Base-by-base conservation (phyloP, 2,113 vertebrate genomes). In the Notarius lentiginosus region DNA sequence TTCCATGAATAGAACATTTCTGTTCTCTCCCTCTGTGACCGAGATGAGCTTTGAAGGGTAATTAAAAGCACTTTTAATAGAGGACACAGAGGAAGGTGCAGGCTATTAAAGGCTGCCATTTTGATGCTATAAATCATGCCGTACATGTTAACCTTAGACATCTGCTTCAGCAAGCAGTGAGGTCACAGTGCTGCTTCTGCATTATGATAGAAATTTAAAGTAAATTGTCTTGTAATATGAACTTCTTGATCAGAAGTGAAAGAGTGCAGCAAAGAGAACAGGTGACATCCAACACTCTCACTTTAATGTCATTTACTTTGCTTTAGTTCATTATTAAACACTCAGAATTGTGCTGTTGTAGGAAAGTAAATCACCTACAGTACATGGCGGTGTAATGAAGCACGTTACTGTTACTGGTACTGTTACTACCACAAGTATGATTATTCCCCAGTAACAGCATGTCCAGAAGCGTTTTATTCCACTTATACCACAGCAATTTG, bases 71-170 rank as follows among this genome's bases (percentile, higher is more conserved):
- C 24, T n/a, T 79, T 53, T 56, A 55, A 79, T 79, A 79, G 51
- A 79, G 75, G 75, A 15, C 75, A 79, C 49, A 3, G 75, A 79
- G 51, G 75, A 79, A 55, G 75, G 75, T 79, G 75, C 5, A 55
- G 51, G 49, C 75, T 79, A 79, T 79, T 79, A 79, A 56, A 55
- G 22, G 24, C 75, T n/a, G 24, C 75, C 49, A 55, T 27, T 79
- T 79, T 79, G 2, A 55, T 1, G 2, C 24, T 55, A 79, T 79
- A 79, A 79, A 79, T 79, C 75, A 79, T 27, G 14, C 55, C 24
- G 18, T 30, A 27, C 14, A 2, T 56, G 75, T 30, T 77, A 55
- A 79, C 12, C 12, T 15, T 56, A 56, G 75, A 17, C 73, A n/a
- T 55, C 24, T 56, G 7, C 56, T 55, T 55, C 17, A 27, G 24